These are phyloP conservation scores for Elysia chlorotica DNA, from an alignment of 1,140 invertebrate species.

Conservation along the genomic window DNA sequence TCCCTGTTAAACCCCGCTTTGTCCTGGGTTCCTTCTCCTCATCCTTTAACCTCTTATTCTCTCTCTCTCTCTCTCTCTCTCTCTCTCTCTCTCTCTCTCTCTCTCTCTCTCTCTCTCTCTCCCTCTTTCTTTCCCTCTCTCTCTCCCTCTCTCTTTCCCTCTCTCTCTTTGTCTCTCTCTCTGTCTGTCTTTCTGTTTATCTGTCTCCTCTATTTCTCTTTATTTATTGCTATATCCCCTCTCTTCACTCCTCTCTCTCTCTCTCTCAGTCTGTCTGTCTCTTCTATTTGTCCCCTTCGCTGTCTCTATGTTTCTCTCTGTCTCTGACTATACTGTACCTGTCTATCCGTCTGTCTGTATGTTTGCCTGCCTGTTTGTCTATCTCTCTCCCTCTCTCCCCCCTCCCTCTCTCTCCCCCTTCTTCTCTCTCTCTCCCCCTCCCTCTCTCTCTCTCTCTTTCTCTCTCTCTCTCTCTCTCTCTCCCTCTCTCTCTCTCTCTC, in stretches of 20 bases:
- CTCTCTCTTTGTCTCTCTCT: background rate
- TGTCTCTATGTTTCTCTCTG: slow-evolving; percentile 13
- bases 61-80: background rate
- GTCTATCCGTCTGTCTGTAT: background rate
- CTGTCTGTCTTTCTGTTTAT: background rate
- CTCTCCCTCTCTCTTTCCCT: background rate
- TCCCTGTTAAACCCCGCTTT: background rate
- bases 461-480: background rate
- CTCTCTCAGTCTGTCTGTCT: background rate
- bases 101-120: background rate
- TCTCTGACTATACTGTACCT: slow-evolving; percentile 1
- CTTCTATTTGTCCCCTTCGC: background rate
- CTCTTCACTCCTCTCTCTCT: background rate
- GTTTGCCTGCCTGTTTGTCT: background rate
- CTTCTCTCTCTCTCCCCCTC: slow-evolving; percentile 12
- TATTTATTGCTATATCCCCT: background rate
- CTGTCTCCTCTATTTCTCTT: background rate
- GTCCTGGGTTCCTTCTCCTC: background rate
- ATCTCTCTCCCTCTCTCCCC: background rate
- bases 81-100: background rate
- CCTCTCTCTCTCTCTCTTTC: slow-evolving; percentile 5
- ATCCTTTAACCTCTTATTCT: background rate
- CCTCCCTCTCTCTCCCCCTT: slow-evolving; percentile 7
- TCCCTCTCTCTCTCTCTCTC: background rate
- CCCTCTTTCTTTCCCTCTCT: background rate